Evolutionary conservation across 2,888 invertebrate genomes (phyloP).

Genomic region (Lepeophtheirus nordmannii): DNA sequence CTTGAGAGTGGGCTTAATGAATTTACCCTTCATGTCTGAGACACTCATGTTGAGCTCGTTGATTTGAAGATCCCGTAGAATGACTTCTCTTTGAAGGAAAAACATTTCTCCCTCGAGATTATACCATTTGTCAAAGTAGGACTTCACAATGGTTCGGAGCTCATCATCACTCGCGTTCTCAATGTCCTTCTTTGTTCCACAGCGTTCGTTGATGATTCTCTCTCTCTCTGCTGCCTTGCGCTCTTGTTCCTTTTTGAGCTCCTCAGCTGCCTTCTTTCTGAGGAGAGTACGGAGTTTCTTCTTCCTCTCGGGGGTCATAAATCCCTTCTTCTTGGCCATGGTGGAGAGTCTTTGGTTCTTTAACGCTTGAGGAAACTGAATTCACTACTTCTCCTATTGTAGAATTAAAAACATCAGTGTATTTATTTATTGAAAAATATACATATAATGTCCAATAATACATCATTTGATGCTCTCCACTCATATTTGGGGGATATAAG

Average conservation of each 20-base stretch:
- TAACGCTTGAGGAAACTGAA: no score
- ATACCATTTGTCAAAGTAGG: conserved; percentile 91
- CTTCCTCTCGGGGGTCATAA: conserved; percentile 99
- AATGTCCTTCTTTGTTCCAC: conserved; percentile 75
- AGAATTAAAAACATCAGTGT: no score
- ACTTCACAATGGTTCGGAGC: conserved; percentile 83
- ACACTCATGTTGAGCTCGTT: conserved; percentile 97
- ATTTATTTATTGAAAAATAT: no score
- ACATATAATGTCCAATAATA: no score
- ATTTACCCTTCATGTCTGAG: conserved; percentile 99
- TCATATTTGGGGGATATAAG: no score
- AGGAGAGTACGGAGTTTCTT: conserved; percentile 98
- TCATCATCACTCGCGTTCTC: conserved; percentile 82
- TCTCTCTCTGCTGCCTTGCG: conserved; percentile 94
- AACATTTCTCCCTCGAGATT: conserved; percentile 98
- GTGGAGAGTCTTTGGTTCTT: background rate
- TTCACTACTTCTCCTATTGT: no score
- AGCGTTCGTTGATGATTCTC: conserved; percentile 88
- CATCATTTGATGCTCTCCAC: no score
- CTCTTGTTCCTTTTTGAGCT: conserved; percentile 97
- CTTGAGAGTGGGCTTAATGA: conserved; percentile 96
- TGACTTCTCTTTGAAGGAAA: conserved; percentile 99
- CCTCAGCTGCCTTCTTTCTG: conserved; percentile 99
- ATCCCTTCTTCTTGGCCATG: conserved; percentile 68
- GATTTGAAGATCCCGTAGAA: conserved; percentile 98